These are phyloP conservation scores for Galaxea fascicularis DNA, from an alignment of 92 coral and sea anemone genomes.

Conservation along the genomic window DNA sequence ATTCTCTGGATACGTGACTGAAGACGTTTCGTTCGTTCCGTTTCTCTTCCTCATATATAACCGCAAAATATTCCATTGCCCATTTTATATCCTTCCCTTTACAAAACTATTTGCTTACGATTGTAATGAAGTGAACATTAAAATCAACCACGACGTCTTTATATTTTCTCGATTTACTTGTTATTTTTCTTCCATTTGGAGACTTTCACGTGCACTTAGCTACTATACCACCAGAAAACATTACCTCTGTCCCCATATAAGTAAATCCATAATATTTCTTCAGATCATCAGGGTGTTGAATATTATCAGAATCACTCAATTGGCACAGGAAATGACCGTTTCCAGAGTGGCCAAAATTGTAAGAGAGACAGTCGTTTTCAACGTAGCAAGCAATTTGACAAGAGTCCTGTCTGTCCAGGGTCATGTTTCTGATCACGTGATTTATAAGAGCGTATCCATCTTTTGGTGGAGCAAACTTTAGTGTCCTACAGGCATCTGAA, in stretches of 20 bases:
- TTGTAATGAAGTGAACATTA: no score
- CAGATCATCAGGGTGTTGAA: conserved; percentile 21
- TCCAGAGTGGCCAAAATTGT: background rate
- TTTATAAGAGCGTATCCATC: conserved; percentile 7
- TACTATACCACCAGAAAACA: no score
- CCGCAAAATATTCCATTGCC: no score
- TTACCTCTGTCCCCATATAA: conserved; percentile 17
- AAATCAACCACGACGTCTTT: no score
- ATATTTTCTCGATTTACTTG: no score
- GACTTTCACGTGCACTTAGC: no score
- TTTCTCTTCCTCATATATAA: no score
- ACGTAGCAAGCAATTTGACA: conserved; percentile 22
- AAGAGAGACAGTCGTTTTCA: conserved; percentile 9
- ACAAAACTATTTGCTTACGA: no score
- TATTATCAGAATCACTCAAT: conserved; percentile 27
- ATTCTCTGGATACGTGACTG: no score
- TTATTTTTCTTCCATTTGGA: no score
- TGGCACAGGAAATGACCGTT: background rate
- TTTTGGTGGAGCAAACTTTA: background rate
- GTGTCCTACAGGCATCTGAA: conserved; percentile 12
- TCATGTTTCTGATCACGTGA: conserved; percentile 15
- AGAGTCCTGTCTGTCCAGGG: background rate
- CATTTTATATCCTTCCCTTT: no score
- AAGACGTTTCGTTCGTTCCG: no score
- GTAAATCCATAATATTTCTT: background rate